Evolutionary conservation across 2,113 vertebrate species (phyloP).

Genomic region (Isichthys henryi): DNA sequence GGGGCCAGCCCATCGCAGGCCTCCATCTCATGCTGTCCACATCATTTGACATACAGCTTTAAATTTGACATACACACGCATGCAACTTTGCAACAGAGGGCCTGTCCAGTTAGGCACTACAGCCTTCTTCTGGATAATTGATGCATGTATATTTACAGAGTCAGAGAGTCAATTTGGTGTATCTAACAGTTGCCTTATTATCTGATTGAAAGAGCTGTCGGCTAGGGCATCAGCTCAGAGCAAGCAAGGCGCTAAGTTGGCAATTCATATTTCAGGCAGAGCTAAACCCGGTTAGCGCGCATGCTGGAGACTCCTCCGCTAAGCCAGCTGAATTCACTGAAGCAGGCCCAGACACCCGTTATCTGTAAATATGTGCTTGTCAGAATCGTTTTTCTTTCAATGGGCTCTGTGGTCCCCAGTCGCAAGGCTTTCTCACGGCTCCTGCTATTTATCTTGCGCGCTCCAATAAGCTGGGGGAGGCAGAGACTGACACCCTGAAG

Average conservation of each 20-base stretch:
- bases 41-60: neutral
- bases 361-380: neutral
- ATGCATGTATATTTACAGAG: neutral
- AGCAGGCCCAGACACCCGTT: neutral
- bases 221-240: neutral
- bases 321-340: neutral
- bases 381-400: neutral
- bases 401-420: neutral
- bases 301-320: neutral
- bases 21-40: neutral
- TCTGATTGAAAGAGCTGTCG: neutral
- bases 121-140: neutral
- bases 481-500: constrained; percentile 9
- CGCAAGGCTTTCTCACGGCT: neutral
- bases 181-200: neutral
- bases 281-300: neutral
- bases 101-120: neutral
- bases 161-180: neutral
- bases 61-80: neutral
- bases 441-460: constrained; percentile 25
- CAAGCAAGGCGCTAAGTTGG: neutral
- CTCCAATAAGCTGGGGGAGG: neutral
- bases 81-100: neutral
- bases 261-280: neutral
- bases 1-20: no score